phyloP scores from a whole-genome alignment of 2,113 vertebrate species.

The Psilopsiagon aurifrons region DNA sequence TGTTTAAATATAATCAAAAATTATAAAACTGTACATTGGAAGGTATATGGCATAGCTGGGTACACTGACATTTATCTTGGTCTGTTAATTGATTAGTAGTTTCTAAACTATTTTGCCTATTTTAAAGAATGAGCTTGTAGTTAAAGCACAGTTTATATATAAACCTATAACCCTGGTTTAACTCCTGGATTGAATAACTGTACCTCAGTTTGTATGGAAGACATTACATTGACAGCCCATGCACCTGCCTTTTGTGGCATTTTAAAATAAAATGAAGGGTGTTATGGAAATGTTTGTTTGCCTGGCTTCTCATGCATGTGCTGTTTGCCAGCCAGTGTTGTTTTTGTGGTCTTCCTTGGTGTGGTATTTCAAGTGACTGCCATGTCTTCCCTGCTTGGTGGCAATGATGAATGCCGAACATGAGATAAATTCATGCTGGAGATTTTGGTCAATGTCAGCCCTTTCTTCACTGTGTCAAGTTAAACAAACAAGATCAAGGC shows the following conservation, averaged over 20 bases:
- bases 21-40: rapidly evolving
- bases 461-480: slow-evolving; percentile 98
- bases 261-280: neutral
- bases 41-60: rapidly evolving
- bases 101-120: neutral
- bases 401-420: slow-evolving; percentile 99
- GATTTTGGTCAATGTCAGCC: slow-evolving; percentile 96
- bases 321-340: slow-evolving; percentile 42
- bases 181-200: rapidly evolving
- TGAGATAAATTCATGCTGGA: slow-evolving; percentile 96
- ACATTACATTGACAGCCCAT: rapidly evolving
- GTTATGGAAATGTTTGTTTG: neutral
- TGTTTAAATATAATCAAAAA: neutral
- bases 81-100: neutral
- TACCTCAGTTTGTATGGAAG: neutral
- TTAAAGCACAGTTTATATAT: neutral
- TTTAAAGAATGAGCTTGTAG: neutral
- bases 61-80: no score
- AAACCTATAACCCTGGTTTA: neutral
- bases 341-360: slow-evolving; percentile 58
- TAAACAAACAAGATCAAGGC: slow-evolving; percentile 99
- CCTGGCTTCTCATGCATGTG: neutral
- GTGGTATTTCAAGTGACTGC: slow-evolving; percentile 77
- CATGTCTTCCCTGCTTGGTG: slow-evolving; percentile 77
- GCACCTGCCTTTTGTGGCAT: neutral